These are phyloP conservation scores for Triplophysa dalaica DNA, from an alignment of 2,113 vertebrate species.

Conservation along the genomic window DNA sequence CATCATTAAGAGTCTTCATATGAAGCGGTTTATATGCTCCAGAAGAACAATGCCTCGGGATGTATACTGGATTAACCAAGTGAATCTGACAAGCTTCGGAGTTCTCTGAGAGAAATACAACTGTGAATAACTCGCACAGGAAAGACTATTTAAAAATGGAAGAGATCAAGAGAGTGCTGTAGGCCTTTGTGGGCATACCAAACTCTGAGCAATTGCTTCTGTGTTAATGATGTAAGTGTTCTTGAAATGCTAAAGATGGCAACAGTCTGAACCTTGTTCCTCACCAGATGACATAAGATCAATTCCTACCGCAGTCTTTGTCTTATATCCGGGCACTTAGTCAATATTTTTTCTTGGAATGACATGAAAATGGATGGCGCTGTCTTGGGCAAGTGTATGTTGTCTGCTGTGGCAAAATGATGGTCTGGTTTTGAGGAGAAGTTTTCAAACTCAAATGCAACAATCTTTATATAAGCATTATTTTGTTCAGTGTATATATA, in stretches of 20 bases:
- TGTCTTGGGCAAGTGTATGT: conserved; percentile 40
- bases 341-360: conserved; percentile 62
- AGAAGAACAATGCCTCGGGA: conserved; percentile 52
- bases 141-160: not conserved
- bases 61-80: conserved; percentile 43
- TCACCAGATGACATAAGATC: conserved; percentile 68
- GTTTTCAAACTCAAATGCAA: not conserved
- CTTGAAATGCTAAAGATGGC: conserved; percentile 64
- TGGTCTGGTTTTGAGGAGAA: not conserved
- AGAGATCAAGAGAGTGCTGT: not conserved
- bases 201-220: conserved; percentile 11
- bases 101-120: conserved; percentile 53
- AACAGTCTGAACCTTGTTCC: conserved; percentile 59
- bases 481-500: not conserved
- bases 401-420: conserved; percentile 6
- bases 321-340: conserved; percentile 45
- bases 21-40: conserved; percentile 52
- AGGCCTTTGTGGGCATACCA: not conserved
- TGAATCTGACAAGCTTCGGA: conserved; percentile 58
- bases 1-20: conserved; percentile 64
- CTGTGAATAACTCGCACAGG: not conserved
- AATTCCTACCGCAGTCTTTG: conserved; percentile 64
- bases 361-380: conserved; percentile 56
- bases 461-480: not conserved
- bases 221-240: conserved; percentile 36